Evolutionary conservation across 2,888 invertebrate species (phyloP), one percentile per base, ranked within the genome.

Genomic region (Cerastoderma edule): DNA sequence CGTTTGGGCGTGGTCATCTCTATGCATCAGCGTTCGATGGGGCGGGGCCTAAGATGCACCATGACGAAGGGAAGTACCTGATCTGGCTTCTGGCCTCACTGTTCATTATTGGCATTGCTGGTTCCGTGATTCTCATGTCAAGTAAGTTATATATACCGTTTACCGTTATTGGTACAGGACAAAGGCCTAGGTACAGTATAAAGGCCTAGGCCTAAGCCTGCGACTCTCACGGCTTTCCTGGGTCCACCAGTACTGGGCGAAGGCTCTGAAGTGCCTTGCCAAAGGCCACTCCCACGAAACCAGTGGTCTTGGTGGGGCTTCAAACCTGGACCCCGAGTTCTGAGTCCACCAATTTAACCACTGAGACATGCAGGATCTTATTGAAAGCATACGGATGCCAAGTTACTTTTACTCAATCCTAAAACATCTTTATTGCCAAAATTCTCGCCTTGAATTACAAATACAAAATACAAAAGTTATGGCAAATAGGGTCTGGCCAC

Each of bases 101-200:
- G 27, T 28, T 77, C 3, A 65, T 77, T 8, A 24, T 77, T 2
- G 74, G 77, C 22, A 56, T 80, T 24, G 72, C 72, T 10, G 71
- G 63, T 4, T 71, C 69, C 4, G 69, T 77, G 16, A 77, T 80
- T 35, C 19, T 77, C 19, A 77, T 80, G 80, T 77, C 80, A 22
- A 33, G 80, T 80, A 66, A 69, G 74, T 80, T 16, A 32, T 22
- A 13, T 53, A 16, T 53, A 16, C n/a, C 39, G 8, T 16, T 39
- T 39, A 19, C 46, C n/a, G 46, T 5, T n/a, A 46, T n/a, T 16
- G 5, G 2, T 19, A 46, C 46, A 3, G n/a, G 2, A 46, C 46
- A 1, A 46, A 1, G 16, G 16, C 16, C 5, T n/a, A 46, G n/a
- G n/a, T n/a, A 46, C 16, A 19, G 46, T 46, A n/a, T n/a, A n/a